Base-by-base conservation (phyloP, 2,797 vertebrate genomes). In the Iguana delicatissima region DNA sequence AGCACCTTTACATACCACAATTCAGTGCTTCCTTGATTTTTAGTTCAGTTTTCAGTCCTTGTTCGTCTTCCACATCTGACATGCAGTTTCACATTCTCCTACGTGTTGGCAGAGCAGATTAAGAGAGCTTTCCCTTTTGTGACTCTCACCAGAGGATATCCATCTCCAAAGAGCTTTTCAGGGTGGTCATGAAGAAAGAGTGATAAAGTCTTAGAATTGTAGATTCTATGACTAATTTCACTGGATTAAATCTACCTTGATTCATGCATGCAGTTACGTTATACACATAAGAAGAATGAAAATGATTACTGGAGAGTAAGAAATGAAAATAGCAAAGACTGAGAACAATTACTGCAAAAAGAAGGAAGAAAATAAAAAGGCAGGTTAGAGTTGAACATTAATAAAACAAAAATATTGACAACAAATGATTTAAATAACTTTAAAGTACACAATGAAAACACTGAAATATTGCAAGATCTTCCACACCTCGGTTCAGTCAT, bases 81-180 rank as follows among this genome's bases (percentile, higher is more conserved):
- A 16, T 29, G 22, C 35, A 13, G 22, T 35, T 26, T 72, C 18
- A 9, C 84, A 52, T 13, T 46, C 38, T 46, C 67, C 24, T 46
- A 3, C 4, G 12, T 35, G 6, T 10, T 72, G 26, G 16, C 32
- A 50, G 29, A 46, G 16, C 42, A 73, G 32, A 85, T 73, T 85
- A 69, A 85, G 67, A 73, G 18, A 26, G 38, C 3, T 80, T 32
- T 38, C 16, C 22, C 4, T 73, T 38, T 57, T 24, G 50, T 16
- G 24, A 35, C 16, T 35, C 32, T 72, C 50, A 22, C 32, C 20
- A 55, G 10, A 74, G 20, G 35, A 24, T 57, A 46, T 86, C 84
- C n/a, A 24, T 57, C 46, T 86, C 84, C 22, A 69, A 74, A 74
- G 84, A 57, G 50, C 20, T 74, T 62, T 86, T 86, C 52, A 59